Evolutionary conservation across 2,888 invertebrate genomes (phyloP).

Genomic region (Anthophora plumipes): DNA sequence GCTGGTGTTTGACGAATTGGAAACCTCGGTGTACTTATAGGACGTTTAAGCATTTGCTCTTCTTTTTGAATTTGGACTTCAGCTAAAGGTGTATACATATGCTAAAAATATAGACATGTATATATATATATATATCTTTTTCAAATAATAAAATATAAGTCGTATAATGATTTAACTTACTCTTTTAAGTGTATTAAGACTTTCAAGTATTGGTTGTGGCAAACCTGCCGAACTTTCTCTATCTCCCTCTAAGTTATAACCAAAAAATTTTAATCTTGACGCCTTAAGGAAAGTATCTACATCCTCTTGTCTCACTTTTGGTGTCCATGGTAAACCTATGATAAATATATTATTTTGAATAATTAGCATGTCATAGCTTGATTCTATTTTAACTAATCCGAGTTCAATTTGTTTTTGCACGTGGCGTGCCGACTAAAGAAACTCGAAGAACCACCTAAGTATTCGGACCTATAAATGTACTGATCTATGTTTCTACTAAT

Average conservation of each 20-base stretch:
- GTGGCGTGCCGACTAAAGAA: no score
- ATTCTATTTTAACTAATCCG: no score
- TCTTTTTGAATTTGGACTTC: conserved; percentile 97
- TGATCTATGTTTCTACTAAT: no score
- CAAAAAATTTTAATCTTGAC: conserved; percentile 97
- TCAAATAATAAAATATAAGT: neutral
- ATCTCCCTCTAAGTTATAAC: conserved; percentile 95
- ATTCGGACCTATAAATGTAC: no score
- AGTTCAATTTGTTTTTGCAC: no score
- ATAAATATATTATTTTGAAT: conserved; percentile 5
- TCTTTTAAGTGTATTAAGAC: conserved; percentile 94
- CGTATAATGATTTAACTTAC: conserved; percentile 81
- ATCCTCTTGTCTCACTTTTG: conserved; percentile 97
- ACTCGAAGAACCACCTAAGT: no score
- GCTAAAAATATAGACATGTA: conserved; percentile 85
- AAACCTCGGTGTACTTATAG: conserved; percentile 93
- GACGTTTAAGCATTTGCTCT: conserved; percentile 95
- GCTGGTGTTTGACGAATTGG: conserved; percentile 93
- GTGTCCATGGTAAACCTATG: conserved; percentile 96
- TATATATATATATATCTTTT: neutral
- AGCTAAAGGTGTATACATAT: conserved; percentile 96
- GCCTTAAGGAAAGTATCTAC: conserved; percentile 96
- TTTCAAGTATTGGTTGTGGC: conserved; percentile 98
- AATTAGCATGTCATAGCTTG: neutral
- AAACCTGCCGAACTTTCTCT: conserved; percentile 96